Evolutionary conservation across 2,113 vertebrate species (phyloP).

Genomic region (Aplodontia rufa): DNA sequence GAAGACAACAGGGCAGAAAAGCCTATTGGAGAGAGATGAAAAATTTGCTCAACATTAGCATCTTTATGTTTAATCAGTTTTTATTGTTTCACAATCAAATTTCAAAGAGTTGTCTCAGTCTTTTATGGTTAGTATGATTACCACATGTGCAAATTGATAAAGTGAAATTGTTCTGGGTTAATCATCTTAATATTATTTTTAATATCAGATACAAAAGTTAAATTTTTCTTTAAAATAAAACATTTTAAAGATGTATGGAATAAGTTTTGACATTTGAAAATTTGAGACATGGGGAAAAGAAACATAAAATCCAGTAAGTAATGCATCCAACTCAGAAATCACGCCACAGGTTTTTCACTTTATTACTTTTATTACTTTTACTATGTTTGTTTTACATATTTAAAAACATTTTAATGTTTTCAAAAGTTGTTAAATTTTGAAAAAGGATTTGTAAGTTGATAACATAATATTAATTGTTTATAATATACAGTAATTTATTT

Average conservation of each 20-base stretch:
- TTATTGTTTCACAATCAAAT: neutral
- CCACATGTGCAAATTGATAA: neutral
- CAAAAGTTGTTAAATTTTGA: neutral
- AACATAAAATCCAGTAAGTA: neutral
- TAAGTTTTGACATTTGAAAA: neutral
- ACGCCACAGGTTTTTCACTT: neutral
- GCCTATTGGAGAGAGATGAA: neutral
- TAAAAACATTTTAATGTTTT: neutral
- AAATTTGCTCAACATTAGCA: neutral
- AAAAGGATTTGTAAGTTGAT: neutral
- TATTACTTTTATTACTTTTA: neutral
- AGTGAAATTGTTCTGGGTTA: neutral
- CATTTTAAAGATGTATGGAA: neutral
- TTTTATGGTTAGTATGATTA: neutral
- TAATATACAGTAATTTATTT: neutral
- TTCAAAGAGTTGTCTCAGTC: neutral
- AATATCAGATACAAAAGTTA: neutral
- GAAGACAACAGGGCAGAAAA: neutral
- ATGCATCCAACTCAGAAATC: neutral
- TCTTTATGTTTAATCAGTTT: neutral
- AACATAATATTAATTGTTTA: neutral
- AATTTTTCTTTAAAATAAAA: neutral
- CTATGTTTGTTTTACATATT: neutral
- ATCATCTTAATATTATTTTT: neutral
- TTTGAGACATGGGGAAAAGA: neutral